phyloP scores from a whole-genome alignment of 2,888 invertebrate species.

The Ormyrus thymus region DNA sequence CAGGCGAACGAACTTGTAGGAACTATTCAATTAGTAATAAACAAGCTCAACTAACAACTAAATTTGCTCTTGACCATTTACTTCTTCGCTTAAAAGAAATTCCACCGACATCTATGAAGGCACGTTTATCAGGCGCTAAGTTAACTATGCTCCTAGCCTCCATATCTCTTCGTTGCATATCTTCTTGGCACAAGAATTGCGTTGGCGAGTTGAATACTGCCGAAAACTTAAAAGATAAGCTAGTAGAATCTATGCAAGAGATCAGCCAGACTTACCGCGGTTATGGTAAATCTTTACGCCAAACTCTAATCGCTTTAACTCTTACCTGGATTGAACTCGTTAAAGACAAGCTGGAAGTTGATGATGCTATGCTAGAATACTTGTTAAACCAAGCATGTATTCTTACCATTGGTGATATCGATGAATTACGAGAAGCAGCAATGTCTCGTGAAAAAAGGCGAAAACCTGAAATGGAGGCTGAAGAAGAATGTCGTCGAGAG shows the following conservation, averaged over 20 bases:
- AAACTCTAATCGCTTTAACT: constrained; percentile 67
- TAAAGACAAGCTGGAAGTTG: constrained; percentile 63
- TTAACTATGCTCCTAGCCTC: constrained; percentile 69
- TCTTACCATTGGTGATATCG: constrained; percentile 68
- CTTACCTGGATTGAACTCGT: constrained; percentile 69
- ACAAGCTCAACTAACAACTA: constrained; percentile 66
- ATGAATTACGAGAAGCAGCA: constrained; percentile 65
- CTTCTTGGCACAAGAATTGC: constrained; percentile 68
- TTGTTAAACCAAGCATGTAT: constrained; percentile 67
- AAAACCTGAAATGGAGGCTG: constrained; percentile 57
- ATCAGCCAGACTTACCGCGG: constrained; percentile 67
- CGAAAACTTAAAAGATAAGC: constrained; percentile 61
- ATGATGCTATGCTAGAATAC: constrained; percentile 67
- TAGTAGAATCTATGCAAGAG: constrained; percentile 68
- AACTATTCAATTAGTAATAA: constrained; percentile 62
- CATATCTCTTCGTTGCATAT: constrained; percentile 68
- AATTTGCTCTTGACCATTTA: constrained; percentile 66
- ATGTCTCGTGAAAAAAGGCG: constrained; percentile 59
- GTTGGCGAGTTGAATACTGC: constrained; percentile 61
- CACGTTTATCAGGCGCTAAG: constrained; percentile 62
- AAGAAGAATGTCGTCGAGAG: constrained; percentile 48
- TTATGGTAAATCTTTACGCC: constrained; percentile 68
- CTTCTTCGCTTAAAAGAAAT: constrained; percentile 65
- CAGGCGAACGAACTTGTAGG: constrained; percentile 67
- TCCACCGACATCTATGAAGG: constrained; percentile 40